Evolutionary conservation across 2,888 invertebrate genomes (phyloP), one percentile per base, ranked within the genome.

Genomic region (Phaonia tiefii): DNA sequence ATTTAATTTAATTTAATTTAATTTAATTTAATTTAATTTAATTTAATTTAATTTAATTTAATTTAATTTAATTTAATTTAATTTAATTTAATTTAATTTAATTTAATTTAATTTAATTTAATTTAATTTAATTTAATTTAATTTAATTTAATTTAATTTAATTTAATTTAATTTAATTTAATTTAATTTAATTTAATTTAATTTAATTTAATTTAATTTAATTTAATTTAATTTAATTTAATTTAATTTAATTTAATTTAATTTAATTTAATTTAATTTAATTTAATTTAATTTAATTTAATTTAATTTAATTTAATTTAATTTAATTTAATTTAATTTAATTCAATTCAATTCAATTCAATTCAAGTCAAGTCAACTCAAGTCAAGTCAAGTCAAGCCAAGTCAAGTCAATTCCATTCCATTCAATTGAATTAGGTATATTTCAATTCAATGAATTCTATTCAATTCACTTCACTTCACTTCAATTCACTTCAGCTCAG

Each of bases 281-380:
- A 10, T n/a, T 63, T 63, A 63, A 26, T n/a, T 63, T 63, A 63
- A 26, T n/a, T 63, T 63, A 63, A 26, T n/a, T 37, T 63, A 37
- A 26, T n/a, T 37, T 63, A 63, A 26, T n/a, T 63, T 37, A 63
- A 26, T n/a, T 37, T 63, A 63, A 26, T n/a, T 63, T 63, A 63
- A 26, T n/a, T 63, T 63, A 63, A 26, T 8, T 63, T 63, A 37
- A 26, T n/a, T 63, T 63, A 63, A 26, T n/a, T 63, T 63, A 63
- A n/a, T n/a, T n/a, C n/a, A n/a, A n/a, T n/a, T n/a, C n/a, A n/a
- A n/a, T n/a, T n/a, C n/a, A n/a, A n/a, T n/a, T n/a, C n/a, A n/a
- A n/a, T n/a, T n/a, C n/a, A n/a, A n/a, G n/a, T n/a, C n/a, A n/a
- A n/a, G n/a, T n/a, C n/a, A n/a, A n/a, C n/a, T n/a, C n/a, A n/a